Evolutionary conservation across 2,113 vertebrate species (phyloP).

Genomic region (Ceratotherium simum): DNA sequence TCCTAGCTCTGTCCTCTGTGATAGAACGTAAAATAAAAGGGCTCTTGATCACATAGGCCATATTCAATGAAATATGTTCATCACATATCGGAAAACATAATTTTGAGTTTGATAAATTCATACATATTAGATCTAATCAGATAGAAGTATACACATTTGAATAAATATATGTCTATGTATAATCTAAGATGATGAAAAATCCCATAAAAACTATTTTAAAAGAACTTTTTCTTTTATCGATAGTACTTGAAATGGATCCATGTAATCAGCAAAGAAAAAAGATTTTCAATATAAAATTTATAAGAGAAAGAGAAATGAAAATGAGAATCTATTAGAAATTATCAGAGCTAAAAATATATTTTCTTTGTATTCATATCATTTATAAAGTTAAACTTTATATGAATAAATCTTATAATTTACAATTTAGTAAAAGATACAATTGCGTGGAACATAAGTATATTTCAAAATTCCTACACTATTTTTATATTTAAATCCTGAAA

Average conservation of each 20-base stretch:
- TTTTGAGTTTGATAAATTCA: neutral
- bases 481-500: neutral
- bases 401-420: neutral
- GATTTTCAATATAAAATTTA: neutral
- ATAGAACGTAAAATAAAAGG: neutral
- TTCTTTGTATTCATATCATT: neutral
- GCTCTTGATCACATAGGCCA: neutral
- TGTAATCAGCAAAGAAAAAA: neutral
- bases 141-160: neutral
- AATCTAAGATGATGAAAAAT: neutral
- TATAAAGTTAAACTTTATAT: constrained; percentile 9
- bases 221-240: neutral
- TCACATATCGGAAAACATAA: neutral
- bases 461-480: neutral
- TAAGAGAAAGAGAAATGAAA: neutral
- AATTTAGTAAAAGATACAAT: neutral
- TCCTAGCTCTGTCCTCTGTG: neutral
- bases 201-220: neutral
- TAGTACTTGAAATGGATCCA: neutral
- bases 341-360: neutral
- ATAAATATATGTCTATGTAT: neutral
- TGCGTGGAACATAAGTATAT: neutral
- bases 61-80: neutral
- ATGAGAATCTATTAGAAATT: neutral
- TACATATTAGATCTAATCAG: neutral